Evolutionary conservation across 2,113 vertebrate species (phyloP).

Genomic region (Hydrochoerus hydrochaeris): DNA sequence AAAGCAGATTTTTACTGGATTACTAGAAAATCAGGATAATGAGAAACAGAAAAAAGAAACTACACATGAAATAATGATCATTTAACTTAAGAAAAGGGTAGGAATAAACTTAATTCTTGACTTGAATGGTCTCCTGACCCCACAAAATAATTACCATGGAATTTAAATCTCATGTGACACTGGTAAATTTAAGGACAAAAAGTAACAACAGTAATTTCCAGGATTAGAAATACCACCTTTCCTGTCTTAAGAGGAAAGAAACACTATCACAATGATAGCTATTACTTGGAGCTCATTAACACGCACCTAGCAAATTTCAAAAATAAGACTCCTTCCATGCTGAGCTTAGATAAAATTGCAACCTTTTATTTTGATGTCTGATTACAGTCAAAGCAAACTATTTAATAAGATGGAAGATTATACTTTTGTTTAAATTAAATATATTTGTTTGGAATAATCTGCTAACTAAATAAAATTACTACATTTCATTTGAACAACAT

Average conservation of each 20-base stretch:
- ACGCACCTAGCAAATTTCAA: neutral
- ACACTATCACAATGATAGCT: neutral
- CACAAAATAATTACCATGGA: neutral
- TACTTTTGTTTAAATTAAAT: neutral
- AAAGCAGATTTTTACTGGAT: neutral
- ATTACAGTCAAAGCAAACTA: neutral
- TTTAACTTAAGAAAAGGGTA: neutral
- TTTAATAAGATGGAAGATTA: neutral
- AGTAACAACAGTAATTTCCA: slow-evolving; percentile 10
- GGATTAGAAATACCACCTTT: neutral
- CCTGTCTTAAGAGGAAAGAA: neutral
- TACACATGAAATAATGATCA: neutral
- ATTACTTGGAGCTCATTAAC: neutral
- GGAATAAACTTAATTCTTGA: neutral
- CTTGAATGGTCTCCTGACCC: neutral
- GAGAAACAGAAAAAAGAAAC: neutral
- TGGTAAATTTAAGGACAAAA: neutral
- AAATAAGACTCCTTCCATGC: neutral
- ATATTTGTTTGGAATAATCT: neutral
- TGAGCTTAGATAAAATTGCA: neutral
- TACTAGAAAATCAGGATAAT: neutral
- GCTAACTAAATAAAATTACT: neutral
- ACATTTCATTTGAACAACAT: slow-evolving; percentile 26
- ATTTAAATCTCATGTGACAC: neutral
- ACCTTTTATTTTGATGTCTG: neutral